Conservation (phyloP, 2,888 invertebrate genomes). For the Microdon myrmicae region DNA sequence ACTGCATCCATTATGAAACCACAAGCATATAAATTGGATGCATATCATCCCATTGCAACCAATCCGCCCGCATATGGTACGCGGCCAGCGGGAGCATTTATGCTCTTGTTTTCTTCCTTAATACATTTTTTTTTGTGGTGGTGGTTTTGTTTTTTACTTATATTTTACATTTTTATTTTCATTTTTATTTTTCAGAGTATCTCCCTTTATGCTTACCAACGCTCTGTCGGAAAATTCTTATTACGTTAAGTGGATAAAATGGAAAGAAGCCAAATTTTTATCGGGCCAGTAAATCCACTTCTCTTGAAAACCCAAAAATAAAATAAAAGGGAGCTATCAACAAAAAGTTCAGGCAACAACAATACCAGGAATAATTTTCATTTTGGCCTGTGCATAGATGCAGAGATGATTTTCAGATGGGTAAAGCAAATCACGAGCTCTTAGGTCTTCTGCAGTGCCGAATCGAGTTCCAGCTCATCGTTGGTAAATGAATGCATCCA, state of each 20-base stretch:
- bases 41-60: constrained; percentile 13
- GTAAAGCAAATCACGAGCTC: too few relatives aligned
- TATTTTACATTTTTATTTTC: too few relatives aligned
- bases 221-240: constrained; percentile 55
- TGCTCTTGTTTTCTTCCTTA: too few relatives aligned
- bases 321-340: constrained; percentile 24
- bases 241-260: constrained; percentile 61
- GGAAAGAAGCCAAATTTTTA: constrained; percentile 60
- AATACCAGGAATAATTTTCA: constrained; percentile 42
- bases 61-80: constrained; percentile 17
- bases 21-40: constrained; percentile 45
- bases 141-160: too few relatives aligned
- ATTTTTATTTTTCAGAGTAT: neutral
- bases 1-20: constrained; percentile 50
- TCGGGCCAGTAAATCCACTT: constrained; percentile 56
- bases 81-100: too few relatives aligned
- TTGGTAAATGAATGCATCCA: constrained; percentile 7
- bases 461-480: neutral
- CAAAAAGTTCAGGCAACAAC: too few relatives aligned
- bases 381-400: constrained; percentile 18
- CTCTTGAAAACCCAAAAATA: constrained; percentile 46
- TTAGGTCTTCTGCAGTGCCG: too few relatives aligned
- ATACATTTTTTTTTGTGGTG: too few relatives aligned
- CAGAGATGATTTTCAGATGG: too few relatives aligned
- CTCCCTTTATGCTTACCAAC: constrained; percentile 18